Evolutionary conservation across 30 jellyfish, hydroid and myxozoan species (phyloP).

Genomic region (Chironex yamaguchii): DNA sequence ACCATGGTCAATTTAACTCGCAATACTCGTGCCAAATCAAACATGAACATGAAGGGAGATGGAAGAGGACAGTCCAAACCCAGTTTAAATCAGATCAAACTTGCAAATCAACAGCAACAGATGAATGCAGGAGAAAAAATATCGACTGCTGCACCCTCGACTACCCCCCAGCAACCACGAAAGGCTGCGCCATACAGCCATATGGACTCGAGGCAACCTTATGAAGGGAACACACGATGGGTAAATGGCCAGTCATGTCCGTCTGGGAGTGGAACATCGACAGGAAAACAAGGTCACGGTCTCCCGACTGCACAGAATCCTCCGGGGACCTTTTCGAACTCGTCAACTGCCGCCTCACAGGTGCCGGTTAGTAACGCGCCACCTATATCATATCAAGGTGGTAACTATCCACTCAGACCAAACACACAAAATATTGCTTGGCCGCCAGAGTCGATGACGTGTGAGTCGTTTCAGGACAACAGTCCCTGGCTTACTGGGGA

Average conservation of each 20-base stretch:
- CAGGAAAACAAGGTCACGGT: background rate
- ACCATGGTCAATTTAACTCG: constrained; percentile 84
- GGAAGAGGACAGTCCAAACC: constrained; percentile 76
- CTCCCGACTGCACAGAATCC: background rate
- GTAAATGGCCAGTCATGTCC: background rate
- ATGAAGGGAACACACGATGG: background rate
- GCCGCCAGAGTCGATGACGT: background rate
- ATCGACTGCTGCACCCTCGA: background rate
- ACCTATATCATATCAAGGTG: background rate
- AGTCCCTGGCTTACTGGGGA: background rate
- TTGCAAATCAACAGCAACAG: constrained; percentile 84
- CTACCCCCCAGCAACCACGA: background rate
- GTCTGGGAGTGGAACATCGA: background rate
- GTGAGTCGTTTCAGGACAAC: background rate
- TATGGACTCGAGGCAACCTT: background rate
- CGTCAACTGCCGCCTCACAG: background rate
- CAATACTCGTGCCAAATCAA: constrained; percentile 40
- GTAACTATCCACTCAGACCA: background rate
- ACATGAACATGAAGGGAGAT: constrained; percentile 75
- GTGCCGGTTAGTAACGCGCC: background rate
- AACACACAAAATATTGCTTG: background rate
- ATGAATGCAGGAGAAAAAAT: constrained; percentile 28
- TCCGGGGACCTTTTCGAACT: too few relatives aligned
- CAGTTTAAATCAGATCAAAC: constrained; percentile 84
- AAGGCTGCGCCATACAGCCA: background rate